Conservation (phyloP, 2,113 vertebrate genomes). For the Platichthys stellatus region DNA sequence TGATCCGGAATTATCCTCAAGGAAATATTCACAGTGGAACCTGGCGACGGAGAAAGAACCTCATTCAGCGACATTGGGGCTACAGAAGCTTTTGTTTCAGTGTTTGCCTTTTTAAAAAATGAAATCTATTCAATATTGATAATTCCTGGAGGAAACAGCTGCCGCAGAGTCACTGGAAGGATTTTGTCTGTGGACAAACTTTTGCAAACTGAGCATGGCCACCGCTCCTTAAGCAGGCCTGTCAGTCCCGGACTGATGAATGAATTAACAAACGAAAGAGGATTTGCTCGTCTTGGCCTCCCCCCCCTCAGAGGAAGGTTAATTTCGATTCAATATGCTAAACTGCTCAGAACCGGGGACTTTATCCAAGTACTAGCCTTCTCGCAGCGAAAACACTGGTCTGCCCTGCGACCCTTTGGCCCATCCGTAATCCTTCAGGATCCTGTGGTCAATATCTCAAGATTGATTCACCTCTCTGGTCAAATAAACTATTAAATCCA, state of each 20-base stretch:
- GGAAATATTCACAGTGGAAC: slow-evolving; percentile 46
- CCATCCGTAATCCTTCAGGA: slow-evolving; percentile 73
- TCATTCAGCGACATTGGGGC: slow-evolving; percentile 28
- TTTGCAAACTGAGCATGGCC: slow-evolving; percentile 23
- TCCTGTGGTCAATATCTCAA: slow-evolving; percentile 74
- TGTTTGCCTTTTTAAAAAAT: slow-evolving; percentile 60
- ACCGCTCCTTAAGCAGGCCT: slow-evolving; percentile 43
- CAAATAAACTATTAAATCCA: slow-evolving; percentile 83
- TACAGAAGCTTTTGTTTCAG: slow-evolving; percentile 21
- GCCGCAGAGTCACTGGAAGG: slow-evolving; percentile 4
- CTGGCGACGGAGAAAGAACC: slow-evolving; percentile 9
- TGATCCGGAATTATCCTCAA: slow-evolving; percentile 45
- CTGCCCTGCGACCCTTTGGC: slow-evolving; percentile 58
- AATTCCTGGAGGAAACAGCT: slow-evolving; percentile 7
- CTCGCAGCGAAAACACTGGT: slow-evolving; percentile 42
- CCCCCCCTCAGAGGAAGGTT: slow-evolving; percentile 61
- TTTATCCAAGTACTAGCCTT: slow-evolving; percentile 50
- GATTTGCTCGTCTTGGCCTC: slow-evolving; percentile 67
- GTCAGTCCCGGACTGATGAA: slow-evolving; percentile 59
- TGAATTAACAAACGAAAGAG: slow-evolving; percentile 71
- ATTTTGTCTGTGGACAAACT: slow-evolving; percentile 42
- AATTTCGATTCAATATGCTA: slow-evolving; percentile 79
- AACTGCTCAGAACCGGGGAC: slow-evolving; percentile 65
- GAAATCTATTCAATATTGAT: slow-evolving; percentile 51
- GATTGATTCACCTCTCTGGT: slow-evolving; percentile 81